Conservation (phyloP, 2,888 invertebrate genomes). For the Stramonita haemastoma region DNA sequence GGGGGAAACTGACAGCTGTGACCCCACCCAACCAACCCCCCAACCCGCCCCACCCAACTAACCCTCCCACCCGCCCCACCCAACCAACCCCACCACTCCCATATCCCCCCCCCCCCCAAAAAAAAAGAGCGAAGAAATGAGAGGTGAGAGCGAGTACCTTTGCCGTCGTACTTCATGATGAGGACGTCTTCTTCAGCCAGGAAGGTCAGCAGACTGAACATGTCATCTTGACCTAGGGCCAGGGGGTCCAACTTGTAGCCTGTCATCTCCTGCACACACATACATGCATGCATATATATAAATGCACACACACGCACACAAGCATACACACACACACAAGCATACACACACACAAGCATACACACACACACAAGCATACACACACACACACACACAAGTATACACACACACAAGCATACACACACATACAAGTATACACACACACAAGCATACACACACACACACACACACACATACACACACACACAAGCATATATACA, state of each 20-base stretch:
- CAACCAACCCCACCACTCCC: no score
- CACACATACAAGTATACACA: not conserved
- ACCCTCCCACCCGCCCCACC: no score
- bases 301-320: not conserved
- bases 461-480: not conserved
- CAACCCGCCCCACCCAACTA: no score
- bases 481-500: not conserved
- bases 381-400: not conserved
- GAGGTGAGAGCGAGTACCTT: slow-evolving; percentile 50
- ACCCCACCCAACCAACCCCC: no score
- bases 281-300: not conserved
- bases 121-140: not conserved
- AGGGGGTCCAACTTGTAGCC: slow-evolving; percentile 54
- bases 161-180: slow-evolving; percentile 58
- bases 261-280: slow-evolving; percentile 58
- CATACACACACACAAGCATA: not conserved
- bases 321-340: not conserved
- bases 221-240: slow-evolving; percentile 55
- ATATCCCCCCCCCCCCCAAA: not conserved
- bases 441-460: not conserved
- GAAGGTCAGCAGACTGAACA: slow-evolving; percentile 55
- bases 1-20: no score
- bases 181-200: slow-evolving; percentile 58
- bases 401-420: not conserved
- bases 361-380: not conserved